Conservation (phyloP, 2,797 vertebrate species). For the Tapirus indicus region DNA sequence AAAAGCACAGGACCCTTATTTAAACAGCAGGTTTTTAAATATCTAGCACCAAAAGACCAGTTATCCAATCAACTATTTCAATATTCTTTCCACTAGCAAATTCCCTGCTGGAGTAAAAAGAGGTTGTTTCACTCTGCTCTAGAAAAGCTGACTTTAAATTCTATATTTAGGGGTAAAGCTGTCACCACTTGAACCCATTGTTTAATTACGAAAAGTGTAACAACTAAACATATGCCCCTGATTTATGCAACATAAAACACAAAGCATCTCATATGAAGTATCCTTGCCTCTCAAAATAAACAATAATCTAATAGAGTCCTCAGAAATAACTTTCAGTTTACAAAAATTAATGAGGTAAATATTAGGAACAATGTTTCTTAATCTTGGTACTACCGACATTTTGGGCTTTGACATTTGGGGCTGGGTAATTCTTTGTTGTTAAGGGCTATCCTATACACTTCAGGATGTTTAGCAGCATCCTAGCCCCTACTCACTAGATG, state of each 20-base stretch:
- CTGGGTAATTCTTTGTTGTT: background rate
- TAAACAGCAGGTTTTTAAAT: slow-evolving; percentile 44
- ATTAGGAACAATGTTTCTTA: background rate
- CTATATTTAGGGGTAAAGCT: slow-evolving; percentile 4
- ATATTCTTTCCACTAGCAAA: slow-evolving; percentile 24
- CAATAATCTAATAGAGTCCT: background rate
- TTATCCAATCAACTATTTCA: slow-evolving; percentile 20
- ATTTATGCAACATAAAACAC: background rate
- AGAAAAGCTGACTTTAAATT: background rate
- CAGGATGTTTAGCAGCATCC: background rate
- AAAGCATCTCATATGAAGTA: background rate
- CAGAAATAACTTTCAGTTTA: background rate
- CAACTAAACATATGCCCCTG: background rate
- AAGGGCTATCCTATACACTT: background rate
- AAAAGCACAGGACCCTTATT: background rate
- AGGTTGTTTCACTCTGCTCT: background rate
- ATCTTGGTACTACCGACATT: background rate
- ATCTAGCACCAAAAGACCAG: background rate
- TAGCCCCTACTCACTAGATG: background rate
- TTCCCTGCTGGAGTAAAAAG: background rate
- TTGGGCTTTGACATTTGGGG: background rate
- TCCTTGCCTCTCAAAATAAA: background rate
- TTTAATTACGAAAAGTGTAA: background rate
- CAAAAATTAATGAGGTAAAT: background rate
- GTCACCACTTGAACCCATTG: background rate